Evolutionary conservation across 2,113 vertebrate species (phyloP).

Genomic region (Smithornis capensis): DNA sequence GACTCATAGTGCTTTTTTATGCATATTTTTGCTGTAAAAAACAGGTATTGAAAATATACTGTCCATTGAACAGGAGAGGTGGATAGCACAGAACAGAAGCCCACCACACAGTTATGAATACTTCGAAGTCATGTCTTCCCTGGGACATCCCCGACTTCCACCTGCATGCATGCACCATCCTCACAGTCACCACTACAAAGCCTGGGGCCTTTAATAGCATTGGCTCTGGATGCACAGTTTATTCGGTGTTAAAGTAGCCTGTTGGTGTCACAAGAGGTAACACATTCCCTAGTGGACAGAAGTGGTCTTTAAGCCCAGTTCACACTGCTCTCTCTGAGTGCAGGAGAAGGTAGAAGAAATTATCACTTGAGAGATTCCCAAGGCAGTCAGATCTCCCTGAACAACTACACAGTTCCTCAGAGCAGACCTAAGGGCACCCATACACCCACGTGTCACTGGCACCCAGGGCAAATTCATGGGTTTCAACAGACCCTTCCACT

Average conservation of each 20-base stretch:
- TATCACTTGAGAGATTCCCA: background rate
- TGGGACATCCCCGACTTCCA: background rate
- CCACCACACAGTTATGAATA: background rate
- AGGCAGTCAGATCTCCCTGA: background rate
- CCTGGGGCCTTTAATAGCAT: background rate
- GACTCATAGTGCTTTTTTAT: background rate
- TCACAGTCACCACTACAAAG: background rate
- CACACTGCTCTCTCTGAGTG: background rate
- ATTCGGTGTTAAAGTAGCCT: background rate
- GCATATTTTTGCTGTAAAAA: background rate
- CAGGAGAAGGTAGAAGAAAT: background rate
- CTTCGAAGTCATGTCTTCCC: background rate
- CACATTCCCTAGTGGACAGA: background rate
- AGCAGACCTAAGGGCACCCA: background rate
- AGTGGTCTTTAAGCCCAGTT: background rate
- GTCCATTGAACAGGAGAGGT: background rate
- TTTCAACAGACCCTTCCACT: background rate
- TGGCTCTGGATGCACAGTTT: too few relatives aligned
- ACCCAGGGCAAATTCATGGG: background rate
- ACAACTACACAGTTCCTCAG: background rate
- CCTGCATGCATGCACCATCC: background rate
- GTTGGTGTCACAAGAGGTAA: background rate
- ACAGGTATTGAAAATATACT: background rate
- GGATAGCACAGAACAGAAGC: background rate
- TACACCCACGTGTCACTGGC: fast-evolving